Base-by-base conservation (phyloP, 2,888 invertebrate genomes). In the Pheosia tremula region DNA sequence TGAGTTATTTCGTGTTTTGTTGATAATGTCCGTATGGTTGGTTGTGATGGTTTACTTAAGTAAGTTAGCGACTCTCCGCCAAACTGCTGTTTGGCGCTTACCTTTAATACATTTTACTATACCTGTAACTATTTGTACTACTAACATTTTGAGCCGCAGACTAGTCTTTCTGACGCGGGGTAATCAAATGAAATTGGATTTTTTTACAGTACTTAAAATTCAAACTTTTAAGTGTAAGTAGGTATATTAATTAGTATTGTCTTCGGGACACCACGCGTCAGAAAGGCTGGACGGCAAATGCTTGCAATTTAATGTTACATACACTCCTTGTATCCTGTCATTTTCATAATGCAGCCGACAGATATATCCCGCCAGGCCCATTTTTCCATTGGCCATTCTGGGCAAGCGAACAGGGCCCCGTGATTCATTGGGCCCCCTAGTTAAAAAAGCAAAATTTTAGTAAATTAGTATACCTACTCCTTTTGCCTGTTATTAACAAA, bases 41-140 rank as follows among this genome's bases (percentile, higher is more conserved):
- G 93, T 93, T 93, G 93, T 93, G 93, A 93, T 90, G 92, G 89
- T 91, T 92, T 93, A 93, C 92, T 91, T 93, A 93, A 91, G 91
- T 93, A 92, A 93, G 90, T 90, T 90, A 91, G 86, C 79, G 84
- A 89, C 85, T 88, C 87, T 88, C 87, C 86, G 85, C 84, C 88
- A 86, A 88, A 85, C 85, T 82, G 82, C 83, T 85, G 79, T 87
- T 85, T 86, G 82, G 82, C 82, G 77, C 77, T 77, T 77, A 83
- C 79, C 81, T 83, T 77, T 78, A 75, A 71, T 75, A 80, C 75
- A 78, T 78, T 84, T 85, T 84, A 83, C 80, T 82, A 82, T 86
- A 53, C 50, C 24, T 55, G 83, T 80, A 24, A 24, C 24, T 24
- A 82, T 87, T 86, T 88, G 84, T 89, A 87, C 84, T 89, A 87